Conservation (phyloP, 2,113 vertebrate genomes). For the Colinus virginianus region DNA sequence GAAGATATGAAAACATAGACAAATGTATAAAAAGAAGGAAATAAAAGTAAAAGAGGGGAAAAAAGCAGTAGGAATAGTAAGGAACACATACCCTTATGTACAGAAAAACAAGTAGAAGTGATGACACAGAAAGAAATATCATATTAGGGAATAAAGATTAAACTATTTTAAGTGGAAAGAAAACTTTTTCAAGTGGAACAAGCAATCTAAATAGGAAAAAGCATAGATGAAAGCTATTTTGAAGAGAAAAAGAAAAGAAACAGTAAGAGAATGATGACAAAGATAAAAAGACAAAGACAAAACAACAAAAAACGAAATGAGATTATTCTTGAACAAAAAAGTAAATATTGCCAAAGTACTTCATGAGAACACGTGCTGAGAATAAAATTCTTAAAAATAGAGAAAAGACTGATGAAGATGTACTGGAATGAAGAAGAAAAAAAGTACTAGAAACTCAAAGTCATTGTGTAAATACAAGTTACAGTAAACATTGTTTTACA, state of each 20-base stretch:
- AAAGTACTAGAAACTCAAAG: not conserved
- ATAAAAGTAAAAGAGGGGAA: not conserved
- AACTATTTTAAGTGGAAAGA: not conserved
- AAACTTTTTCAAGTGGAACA: not conserved
- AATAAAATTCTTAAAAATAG: not conserved
- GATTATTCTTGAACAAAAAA: not conserved
- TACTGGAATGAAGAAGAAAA: not conserved
- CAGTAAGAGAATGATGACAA: not conserved
- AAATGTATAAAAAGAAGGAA: not conserved
- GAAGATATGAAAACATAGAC: not conserved
- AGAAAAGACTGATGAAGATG: not conserved
- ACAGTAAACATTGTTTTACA: not conserved
- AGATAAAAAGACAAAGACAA: not conserved
- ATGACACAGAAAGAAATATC: not conserved
- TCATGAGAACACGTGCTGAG: not conserved
- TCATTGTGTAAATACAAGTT: not conserved
- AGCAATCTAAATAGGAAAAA: not conserved
- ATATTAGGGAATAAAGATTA: not conserved
- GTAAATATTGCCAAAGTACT: not conserved
- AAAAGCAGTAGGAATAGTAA: not conserved
- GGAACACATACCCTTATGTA: not conserved
- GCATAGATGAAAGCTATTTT: not conserved
- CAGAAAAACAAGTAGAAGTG: not conserved
- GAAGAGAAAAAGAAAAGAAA: not conserved
- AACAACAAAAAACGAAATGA: not conserved